Conservation (phyloP, 1,140 invertebrate genomes). For the Matsumurasca onukii region DNA sequence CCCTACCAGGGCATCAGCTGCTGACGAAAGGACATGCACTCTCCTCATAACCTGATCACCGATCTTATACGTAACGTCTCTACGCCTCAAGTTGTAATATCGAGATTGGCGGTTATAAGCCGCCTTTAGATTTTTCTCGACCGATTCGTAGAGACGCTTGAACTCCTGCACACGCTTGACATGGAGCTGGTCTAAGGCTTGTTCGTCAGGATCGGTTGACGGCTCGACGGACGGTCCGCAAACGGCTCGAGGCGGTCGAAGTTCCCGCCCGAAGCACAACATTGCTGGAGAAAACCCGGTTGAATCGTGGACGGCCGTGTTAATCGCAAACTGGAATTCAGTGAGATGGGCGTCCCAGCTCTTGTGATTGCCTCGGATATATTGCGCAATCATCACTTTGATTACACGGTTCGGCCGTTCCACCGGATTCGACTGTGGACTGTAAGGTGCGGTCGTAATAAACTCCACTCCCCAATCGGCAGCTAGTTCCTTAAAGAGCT, state of each 20-base stretch:
- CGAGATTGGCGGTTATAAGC: too few relatives aligned
- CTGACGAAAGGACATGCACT: too few relatives aligned
- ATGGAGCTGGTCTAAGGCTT: too few relatives aligned
- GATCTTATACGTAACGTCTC: too few relatives aligned
- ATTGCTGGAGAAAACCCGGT: not conserved
- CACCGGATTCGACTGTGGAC: constrained; percentile 47
- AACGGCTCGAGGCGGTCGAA: not conserved
- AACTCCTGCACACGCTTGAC: too few relatives aligned
- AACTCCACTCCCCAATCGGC: not conserved
- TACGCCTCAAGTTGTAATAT: too few relatives aligned
- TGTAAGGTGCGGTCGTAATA: constrained; percentile 40
- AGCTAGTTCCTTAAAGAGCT: not conserved
- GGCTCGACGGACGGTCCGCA: not conserved
- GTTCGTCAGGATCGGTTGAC: not conserved
- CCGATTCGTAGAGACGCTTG: too few relatives aligned
- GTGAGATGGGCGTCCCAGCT: constrained; percentile 34
- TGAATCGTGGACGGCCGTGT: not conserved
- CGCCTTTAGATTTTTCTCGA: too few relatives aligned
- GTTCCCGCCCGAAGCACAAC: not conserved
- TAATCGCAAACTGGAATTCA: not conserved
- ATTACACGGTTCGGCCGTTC: constrained; percentile 50
- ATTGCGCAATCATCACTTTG: constrained; percentile 46
- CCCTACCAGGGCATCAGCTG: too few relatives aligned
- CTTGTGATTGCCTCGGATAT: constrained; percentile 44
- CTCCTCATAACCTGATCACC: too few relatives aligned